phyloP scores from a whole-genome alignment of 2,797 vertebrate species.

The Platalea minor region DNA sequence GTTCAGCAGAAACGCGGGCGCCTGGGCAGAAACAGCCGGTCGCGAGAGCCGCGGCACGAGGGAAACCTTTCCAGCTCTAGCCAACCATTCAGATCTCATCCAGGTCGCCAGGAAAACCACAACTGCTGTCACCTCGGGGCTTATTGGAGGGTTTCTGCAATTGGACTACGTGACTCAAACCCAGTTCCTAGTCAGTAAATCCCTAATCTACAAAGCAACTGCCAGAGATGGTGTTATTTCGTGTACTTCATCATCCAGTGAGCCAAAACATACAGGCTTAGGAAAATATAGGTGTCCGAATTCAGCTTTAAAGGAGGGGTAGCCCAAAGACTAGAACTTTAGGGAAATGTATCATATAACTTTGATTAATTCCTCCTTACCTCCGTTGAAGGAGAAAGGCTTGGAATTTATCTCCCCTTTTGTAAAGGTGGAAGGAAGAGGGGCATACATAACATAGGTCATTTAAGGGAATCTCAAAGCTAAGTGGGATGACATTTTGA shows the following conservation, averaged over 20 bases:
- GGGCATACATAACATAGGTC: not conserved
- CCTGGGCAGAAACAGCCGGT: not conserved
- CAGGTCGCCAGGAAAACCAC: not conserved
- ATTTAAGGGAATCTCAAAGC: not conserved
- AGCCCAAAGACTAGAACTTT: not conserved
- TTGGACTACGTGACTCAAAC: not conserved
- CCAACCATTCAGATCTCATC: not conserved
- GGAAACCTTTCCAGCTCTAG: not conserved
- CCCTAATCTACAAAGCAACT: not conserved
- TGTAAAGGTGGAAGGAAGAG: not conserved
- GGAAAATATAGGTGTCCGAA: not conserved
- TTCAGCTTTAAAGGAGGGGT: not conserved
- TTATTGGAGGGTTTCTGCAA: not conserved
- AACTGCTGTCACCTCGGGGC: not conserved
- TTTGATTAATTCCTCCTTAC: not conserved
- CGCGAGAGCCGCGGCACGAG: fast-evolving
- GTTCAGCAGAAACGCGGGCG: not conserved
- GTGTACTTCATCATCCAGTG: not conserved
- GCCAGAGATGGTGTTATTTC: not conserved
- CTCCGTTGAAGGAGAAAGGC: not conserved
- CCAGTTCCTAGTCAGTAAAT: not conserved
- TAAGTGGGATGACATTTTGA: not conserved
- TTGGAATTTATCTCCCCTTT: not conserved
- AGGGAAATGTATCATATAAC: not conserved
- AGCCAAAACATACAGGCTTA: not conserved